Percentiles rank a stretch among this genome's conserved stretches.
These are phyloP conservation scores for Sebastiscus albofasciatus DNA, from an alignment of 2,797 vertebrate species.

Conservation along the genomic window DNA sequence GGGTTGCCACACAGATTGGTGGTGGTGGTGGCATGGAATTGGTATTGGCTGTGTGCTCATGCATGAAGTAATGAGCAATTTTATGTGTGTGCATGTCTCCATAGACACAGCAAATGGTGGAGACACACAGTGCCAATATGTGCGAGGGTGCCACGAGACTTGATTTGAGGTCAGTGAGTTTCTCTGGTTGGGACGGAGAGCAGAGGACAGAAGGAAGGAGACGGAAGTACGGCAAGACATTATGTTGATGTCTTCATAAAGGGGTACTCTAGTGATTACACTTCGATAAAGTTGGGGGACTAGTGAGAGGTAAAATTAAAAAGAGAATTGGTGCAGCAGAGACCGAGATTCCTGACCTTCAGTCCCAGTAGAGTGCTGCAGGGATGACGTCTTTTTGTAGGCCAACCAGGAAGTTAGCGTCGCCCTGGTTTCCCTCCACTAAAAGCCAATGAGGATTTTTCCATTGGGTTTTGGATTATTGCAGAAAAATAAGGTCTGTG, in stretches of 20 bases:
- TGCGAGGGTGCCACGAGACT: constrained; percentile 18
- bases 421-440: neutral
- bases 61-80: neutral
- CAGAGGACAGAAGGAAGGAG: neutral
- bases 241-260: neutral
- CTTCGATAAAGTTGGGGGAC: neutral
- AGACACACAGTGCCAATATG: constrained; percentile 15
- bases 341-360: neutral
- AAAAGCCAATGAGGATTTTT: neutral
- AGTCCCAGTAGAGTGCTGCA: neutral
- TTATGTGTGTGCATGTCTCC: neutral
- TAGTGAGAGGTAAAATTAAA: too few species aligned
- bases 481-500: too few species aligned
- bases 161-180: constrained; percentile 37
- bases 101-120: constrained; percentile 9
- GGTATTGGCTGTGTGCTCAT: constrained; percentile 27
- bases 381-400: neutral
- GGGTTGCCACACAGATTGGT: constrained; percentile 1
- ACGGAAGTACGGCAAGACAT: neutral
- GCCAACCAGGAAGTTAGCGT: neutral
- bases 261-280: neutral
- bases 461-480: too few species aligned
- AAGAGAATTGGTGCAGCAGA: neutral
- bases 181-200: neutral
- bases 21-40: neutral